Evolutionary conservation across 1,140 invertebrate genomes (phyloP), one percentile per base, ranked within the genome.

Genomic region (Hycleus phaleratus): DNA sequence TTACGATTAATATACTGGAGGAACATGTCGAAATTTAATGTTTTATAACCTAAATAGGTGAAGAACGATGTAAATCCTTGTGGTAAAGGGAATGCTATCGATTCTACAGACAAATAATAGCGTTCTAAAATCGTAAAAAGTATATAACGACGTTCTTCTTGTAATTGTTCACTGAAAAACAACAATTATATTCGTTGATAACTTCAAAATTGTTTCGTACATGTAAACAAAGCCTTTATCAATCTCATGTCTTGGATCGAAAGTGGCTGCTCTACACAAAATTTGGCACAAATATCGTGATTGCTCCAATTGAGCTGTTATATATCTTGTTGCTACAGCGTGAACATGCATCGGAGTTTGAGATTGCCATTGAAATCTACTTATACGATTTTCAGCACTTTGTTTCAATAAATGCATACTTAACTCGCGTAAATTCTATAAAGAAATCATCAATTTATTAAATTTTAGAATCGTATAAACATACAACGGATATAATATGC

Each of bases 41-140:
- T 83, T 59, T 85, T 78, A 70, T 90, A 91, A 1, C 88, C 90
- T 43, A 93, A 77, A 71, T 89, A 91, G 7, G 89, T 87, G 68
- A 92, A 89, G 75, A 92, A 93, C 8, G 90, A 91, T 8, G 85
- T 85, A 67, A 91, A 92, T 18, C 90, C 90, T 68, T 89, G 85
- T 26, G 90, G 89, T 56, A 90, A 74, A 1, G 90, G 90, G 74
- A 87, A 92, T 7, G 88, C 88, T 48, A 89, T 79, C n/a, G 79
- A 82, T 69, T 90, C 88, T 24, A 85, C 81, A 1, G 88, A 84
- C 58, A 87, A 78, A 62, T 84, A 84, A 74, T 89, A 91, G 56
- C 87, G 80, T 69, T 91, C 87, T 39, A 91, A 67, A 10, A 87
- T 77, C 49, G 83, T 81, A 65, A 91, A 89, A 11, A 91, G 71